Evolutionary conservation across 1,140 invertebrate genomes (phyloP), one percentile per base, ranked within the genome.

Genomic region (Zaprionus capensis): DNA sequence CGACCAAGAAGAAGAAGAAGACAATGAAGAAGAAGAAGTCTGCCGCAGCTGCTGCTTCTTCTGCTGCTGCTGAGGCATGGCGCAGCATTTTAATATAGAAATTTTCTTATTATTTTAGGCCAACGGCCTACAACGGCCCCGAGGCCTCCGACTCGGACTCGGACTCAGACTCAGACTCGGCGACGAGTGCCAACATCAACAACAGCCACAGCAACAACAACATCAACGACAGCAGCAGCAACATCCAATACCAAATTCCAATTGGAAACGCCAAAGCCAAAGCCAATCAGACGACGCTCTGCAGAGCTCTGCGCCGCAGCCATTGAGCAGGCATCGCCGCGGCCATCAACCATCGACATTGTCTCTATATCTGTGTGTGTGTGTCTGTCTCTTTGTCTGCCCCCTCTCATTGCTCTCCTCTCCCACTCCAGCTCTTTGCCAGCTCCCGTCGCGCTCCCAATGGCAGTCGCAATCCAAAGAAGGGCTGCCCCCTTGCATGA

Each of bases 41-140:
- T 44, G 63, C n/a, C 46, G 38, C 26, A 55, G 56, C 15, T 59
- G 56, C 55, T 71, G 61, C 36, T 46, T 31, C 6, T 44, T 51
- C n/a, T 57, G 62, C 41, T 58, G 70, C 44, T 57, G 69, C 44
- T 71, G 83, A 86, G 85, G 81, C 81, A 87, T 87, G 84, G 84
- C 85, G 76, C 77, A 90, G 84, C 84, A 88, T 88, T 88, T 88
- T 88, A 88, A 88, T 88, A 90, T 88, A 88, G 84, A 88, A 88
- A 88, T 88, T 88, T 88, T 90, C 84, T 88, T 84, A 90, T 88
- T 84, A 90, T 88, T 88, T 88, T 88, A 88, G 84, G 84, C 85
- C 84, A 88, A 88, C 84, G 84, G 84, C 84, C 84, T 88, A 88
- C 84, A 90, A 88, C 85, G 84, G 84, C 84, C 84, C 78, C 84